Conservation (phyloP, 2,113 vertebrate genomes). For the Nymphicus hollandicus region DNA sequence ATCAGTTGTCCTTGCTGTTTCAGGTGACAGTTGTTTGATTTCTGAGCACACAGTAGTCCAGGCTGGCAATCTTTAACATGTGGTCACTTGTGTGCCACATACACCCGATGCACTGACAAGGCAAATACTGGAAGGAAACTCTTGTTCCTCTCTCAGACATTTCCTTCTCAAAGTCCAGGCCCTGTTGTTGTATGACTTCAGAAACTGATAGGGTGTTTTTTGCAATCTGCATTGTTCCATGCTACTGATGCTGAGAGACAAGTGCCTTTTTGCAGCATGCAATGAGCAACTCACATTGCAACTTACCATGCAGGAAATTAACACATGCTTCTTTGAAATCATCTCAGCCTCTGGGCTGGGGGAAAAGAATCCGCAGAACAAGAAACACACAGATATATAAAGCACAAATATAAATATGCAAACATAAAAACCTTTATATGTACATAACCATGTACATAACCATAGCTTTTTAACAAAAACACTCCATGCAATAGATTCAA, state of each 20-base stretch:
- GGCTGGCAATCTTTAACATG: not conserved
- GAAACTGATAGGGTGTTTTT: not conserved
- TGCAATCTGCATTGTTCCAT: not conserved
- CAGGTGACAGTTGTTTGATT: not conserved
- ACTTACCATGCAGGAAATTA: not conserved
- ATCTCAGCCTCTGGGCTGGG: not conserved
- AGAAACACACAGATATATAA: not conserved
- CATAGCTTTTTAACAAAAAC: not conserved
- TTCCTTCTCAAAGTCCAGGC: not conserved
- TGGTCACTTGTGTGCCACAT: accelerated
- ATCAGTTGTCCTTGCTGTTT: not conserved
- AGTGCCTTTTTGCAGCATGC: not conserved
- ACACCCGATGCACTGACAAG: not conserved
- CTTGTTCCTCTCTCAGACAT: not conserved
- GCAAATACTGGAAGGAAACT: not conserved
- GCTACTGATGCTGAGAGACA: not conserved
- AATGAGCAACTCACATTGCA: not conserved
- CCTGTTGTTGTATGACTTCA: not conserved
- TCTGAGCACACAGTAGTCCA: not conserved
- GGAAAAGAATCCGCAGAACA: not conserved
- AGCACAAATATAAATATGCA: not conserved
- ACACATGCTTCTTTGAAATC: not conserved
- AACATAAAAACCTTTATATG: not conserved
- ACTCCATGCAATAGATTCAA: accelerated
- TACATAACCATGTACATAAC: not conserved